Conservation (phyloP, 2,113 vertebrate genomes). For the Marcusenius ussheri region DNA sequence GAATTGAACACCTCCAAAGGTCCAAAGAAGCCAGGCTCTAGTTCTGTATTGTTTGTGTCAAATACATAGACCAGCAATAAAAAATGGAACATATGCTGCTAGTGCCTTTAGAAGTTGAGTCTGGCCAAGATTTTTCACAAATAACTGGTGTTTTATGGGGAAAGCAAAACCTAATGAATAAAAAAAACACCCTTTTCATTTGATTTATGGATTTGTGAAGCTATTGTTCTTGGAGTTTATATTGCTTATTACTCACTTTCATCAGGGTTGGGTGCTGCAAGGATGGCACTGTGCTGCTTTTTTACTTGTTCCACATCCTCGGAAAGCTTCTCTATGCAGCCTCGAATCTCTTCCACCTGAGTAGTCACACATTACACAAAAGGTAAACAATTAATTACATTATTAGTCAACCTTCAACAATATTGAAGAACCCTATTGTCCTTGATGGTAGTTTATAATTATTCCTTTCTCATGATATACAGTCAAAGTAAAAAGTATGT, state of each 20-base stretch:
- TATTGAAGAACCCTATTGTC: not conserved
- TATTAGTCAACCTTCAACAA: not conserved
- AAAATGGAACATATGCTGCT: not conserved
- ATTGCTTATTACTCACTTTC: constrained; percentile 69
- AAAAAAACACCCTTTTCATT: not conserved
- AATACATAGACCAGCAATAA: not conserved
- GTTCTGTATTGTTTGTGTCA: not conserved
- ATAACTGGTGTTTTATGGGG: not conserved
- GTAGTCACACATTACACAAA: constrained; percentile 9
- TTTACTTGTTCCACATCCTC: constrained; percentile 90
- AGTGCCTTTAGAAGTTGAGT: not conserved
- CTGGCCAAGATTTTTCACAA: not conserved
- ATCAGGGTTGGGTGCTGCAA: constrained; percentile 85
- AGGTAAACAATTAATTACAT: not conserved
- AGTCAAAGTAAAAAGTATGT: not conserved
- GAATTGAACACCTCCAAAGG: not conserved
- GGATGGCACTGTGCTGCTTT: constrained; percentile 89
- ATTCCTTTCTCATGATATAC: not conserved
- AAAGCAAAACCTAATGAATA: not conserved
- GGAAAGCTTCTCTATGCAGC: constrained; percentile 86
- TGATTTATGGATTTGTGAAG: not conserved
- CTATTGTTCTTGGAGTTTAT: not conserved
- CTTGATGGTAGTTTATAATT: not conserved
- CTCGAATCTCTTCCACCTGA: constrained; percentile 85
- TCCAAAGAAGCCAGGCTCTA: not conserved